Conservation (phyloP, 2,797 vertebrate species). For the Myiotriccus ornatus region DNA sequence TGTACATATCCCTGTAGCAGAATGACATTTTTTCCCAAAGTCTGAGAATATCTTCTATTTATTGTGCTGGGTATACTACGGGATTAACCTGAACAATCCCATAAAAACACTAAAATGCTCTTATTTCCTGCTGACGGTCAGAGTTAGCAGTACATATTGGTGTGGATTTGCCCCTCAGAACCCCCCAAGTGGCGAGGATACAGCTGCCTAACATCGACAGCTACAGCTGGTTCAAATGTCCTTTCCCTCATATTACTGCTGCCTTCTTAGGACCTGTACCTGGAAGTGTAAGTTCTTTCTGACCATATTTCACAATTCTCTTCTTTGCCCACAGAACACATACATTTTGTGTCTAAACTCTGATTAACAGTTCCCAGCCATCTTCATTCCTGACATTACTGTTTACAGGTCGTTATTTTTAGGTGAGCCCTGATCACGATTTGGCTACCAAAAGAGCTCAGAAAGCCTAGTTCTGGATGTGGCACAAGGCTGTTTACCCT, state of each 20-base stretch:
- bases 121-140: neutral
- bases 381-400: neutral
- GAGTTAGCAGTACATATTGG: neutral
- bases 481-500: neutral
- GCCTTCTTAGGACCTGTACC: neutral
- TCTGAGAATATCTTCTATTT: neutral
- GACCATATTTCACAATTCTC: neutral
- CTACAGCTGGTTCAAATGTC: neutral
- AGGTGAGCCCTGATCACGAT: neutral
- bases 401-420: neutral
- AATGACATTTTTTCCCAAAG: neutral
- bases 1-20: neutral
- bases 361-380: neutral
- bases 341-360: neutral
- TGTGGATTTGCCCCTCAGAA: neutral
- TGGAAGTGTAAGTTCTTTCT: neutral
- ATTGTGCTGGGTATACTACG: neutral
- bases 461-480: neutral
- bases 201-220: neutral
- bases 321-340: neutral
- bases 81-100: neutral
- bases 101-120: neutral
- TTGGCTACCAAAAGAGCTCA: neutral
- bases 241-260: neutral
- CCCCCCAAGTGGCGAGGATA: neutral